Evolutionary conservation across 2,113 vertebrate genomes (phyloP).

Genomic region (Megaleporinus macrocephalus): DNA sequence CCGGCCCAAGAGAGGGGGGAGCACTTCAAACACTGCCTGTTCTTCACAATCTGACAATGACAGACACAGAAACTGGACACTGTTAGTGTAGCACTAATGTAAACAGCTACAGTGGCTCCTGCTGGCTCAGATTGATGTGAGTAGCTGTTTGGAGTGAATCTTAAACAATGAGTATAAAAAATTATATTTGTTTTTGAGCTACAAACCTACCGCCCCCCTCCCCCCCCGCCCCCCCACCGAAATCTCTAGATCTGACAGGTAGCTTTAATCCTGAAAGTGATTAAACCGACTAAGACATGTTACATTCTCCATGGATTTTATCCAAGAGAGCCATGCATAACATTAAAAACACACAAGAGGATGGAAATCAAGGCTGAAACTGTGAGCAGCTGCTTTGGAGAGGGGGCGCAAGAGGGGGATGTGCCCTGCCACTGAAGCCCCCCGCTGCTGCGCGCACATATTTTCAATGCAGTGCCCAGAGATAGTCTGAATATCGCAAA

Average conservation of each 20-base stretch:
- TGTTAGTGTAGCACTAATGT: neutral
- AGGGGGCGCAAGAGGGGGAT: conserved; percentile 52
- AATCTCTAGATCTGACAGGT: conserved; percentile 23
- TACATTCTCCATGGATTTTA: conserved; percentile 41
- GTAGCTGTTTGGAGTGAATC: no score
- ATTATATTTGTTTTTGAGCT: neutral
- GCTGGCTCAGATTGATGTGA: no score
- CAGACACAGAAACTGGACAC: neutral
- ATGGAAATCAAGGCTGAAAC: conserved; percentile 78
- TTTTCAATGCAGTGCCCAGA: conserved; percentile 68
- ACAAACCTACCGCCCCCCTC: no score
- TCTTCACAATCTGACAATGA: neutral
- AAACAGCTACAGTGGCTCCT: no score
- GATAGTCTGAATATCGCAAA: conserved; percentile 41
- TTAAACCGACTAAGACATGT: conserved; percentile 38
- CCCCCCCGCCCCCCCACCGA: no score
- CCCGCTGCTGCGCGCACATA: conserved; percentile 72
- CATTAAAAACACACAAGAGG: conserved; percentile 61
- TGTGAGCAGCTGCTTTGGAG: conserved; percentile 79
- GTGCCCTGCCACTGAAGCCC: conserved; percentile 60
- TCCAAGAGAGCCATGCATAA: conserved; percentile 35
- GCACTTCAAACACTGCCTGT: conserved; percentile 13
- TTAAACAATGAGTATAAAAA: neutral
- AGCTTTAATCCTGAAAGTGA: conserved; percentile 29
- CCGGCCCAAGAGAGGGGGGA: neutral